A percentile compares a stretch with the other conserved stretches of the same genome.
phyloP scores from a whole-genome alignment of 2,797 vertebrate genomes.

The Anguilla megastoma region DNA sequence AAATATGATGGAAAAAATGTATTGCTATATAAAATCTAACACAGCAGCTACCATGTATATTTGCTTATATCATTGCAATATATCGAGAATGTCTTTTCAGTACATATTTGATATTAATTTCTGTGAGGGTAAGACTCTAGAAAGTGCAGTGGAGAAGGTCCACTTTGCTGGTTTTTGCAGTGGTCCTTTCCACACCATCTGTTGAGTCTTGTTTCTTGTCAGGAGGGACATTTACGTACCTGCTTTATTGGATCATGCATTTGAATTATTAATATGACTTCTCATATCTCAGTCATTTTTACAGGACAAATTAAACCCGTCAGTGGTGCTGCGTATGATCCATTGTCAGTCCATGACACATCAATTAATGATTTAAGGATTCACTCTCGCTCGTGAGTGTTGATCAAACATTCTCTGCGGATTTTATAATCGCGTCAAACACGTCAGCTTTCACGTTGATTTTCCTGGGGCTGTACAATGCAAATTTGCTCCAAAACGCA shows the following conservation, averaged over 20 bases:
- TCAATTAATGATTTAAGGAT: neutral
- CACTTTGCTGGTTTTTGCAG: neutral
- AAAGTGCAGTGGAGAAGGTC: neutral
- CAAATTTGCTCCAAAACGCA: neutral
- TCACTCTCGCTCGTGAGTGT: neutral
- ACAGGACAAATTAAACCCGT: neutral
- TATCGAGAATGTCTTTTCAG: no score
- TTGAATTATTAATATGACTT: neutral
- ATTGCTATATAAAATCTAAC: no score
- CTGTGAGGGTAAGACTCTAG: no score
- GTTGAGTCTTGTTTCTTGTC: neutral
- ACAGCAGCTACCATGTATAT: no score
- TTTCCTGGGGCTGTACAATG: neutral
- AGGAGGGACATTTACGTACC: neutral
- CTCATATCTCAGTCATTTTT: constrained; percentile 4
- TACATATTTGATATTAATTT: no score
- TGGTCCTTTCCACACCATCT: constrained; percentile 32
- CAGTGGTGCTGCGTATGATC: neutral
- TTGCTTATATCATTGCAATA: no score
- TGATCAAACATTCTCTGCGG: neutral
- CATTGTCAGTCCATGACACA: neutral
- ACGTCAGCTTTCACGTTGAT: neutral
- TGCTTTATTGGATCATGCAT: neutral
- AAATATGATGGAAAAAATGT: no score
- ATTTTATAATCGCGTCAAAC: neutral